Evolutionary conservation across 1,140 invertebrate species (phyloP).

Genomic region (Diabrotica undecimpunctata): DNA sequence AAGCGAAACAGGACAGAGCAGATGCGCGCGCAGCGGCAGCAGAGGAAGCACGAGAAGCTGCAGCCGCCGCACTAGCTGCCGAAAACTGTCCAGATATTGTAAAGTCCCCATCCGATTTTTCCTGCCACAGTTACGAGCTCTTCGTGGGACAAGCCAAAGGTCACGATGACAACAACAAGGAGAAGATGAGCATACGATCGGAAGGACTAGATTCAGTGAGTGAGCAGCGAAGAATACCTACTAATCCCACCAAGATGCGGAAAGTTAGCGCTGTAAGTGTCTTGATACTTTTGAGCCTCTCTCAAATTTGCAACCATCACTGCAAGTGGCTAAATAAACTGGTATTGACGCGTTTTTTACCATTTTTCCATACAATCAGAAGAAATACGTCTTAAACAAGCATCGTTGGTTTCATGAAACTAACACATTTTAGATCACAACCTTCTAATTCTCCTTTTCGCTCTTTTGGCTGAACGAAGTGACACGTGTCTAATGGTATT

Average conservation of each 20-base stretch:
- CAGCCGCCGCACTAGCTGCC: slow-evolving; percentile 60
- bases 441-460: too few relatives aligned
- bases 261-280: slow-evolving; percentile 88
- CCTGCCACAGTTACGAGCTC: slow-evolving; percentile 84
- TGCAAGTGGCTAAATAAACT: slow-evolving; percentile 4
- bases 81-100: slow-evolving; percentile 55
- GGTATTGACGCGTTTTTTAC: too few relatives aligned
- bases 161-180: slow-evolving; percentile 80
- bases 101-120: slow-evolving; percentile 85
- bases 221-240: slow-evolving; percentile 66
- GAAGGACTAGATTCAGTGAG: slow-evolving; percentile 80
- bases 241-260: slow-evolving; percentile 63
- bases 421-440: too few relatives aligned
- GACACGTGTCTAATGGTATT: too few relatives aligned
- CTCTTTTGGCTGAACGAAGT: too few relatives aligned
- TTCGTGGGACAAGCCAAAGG: slow-evolving; percentile 83
- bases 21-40: slow-evolving; percentile 65
- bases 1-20: slow-evolving; percentile 67
- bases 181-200: slow-evolving; percentile 86
- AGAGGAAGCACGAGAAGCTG: slow-evolving; percentile 57
- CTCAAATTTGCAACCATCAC: slow-evolving; percentile 13
- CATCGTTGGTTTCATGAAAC: too few relatives aligned
- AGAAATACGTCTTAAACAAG: too few relatives aligned
- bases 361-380: too few relatives aligned
- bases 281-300: slow-evolving; percentile 43